A percentile compares a stretch with the other conserved stretches of the same genome.
phyloP scores from a whole-genome alignment of 2,797 vertebrate species.

The Acrossocheilus fasciatus region DNA sequence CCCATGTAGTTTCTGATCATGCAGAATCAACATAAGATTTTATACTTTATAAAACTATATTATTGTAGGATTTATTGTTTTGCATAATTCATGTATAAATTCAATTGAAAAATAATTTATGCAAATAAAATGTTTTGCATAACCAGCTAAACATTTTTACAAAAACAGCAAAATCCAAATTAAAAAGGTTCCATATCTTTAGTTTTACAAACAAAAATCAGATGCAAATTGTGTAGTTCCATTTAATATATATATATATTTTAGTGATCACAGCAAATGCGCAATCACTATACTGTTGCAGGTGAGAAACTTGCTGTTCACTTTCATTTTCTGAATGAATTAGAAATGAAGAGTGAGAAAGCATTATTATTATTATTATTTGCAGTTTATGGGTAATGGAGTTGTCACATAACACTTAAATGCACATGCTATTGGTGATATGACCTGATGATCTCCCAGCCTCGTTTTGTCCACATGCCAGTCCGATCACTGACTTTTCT shows the following conservation, averaged over 20 bases:
- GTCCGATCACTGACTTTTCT: conserved; percentile 13
- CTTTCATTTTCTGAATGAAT: neutral
- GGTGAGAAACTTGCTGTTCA: no score
- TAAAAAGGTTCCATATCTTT: neutral
- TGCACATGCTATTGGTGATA: neutral
- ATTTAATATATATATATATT: neutral
- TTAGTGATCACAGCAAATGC: neutral
- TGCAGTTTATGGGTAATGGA: neutral
- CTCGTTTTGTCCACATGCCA: neutral
- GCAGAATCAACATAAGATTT: neutral
- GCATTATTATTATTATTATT: neutral
- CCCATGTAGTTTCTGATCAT: neutral
- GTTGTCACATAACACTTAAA: neutral
- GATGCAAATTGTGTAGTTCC: neutral
- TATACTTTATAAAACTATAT: no score
- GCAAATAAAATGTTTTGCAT: neutral
- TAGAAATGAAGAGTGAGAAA: neutral
- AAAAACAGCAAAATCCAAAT: neutral
- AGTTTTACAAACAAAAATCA: neutral
- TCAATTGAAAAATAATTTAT: neutral
- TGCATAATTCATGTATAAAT: neutral
- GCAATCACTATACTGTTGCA: neutral
- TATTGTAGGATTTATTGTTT: neutral
- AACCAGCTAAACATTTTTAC: neutral
- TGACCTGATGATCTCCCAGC: neutral